A percentile compares a stretch with the other conserved stretches of the same genome.
Conservation (phyloP, 2,113 vertebrate species). For the Corydoras maculifer region DNA sequence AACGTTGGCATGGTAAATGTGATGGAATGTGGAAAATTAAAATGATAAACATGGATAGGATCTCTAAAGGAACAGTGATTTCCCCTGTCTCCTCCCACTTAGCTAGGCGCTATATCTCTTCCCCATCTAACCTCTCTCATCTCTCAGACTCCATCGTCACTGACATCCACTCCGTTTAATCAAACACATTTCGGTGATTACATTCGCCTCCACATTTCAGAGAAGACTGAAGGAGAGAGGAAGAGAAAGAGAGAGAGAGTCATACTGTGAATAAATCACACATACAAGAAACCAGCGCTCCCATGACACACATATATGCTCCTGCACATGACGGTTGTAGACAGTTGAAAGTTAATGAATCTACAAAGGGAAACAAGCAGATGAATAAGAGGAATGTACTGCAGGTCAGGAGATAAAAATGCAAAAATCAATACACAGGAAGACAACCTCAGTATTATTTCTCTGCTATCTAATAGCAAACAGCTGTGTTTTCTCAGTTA, state of each 20-base stretch:
- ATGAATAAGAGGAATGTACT: constrained; percentile 3
- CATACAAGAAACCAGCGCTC: constrained; percentile 32
- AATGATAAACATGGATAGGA: constrained; percentile 16
- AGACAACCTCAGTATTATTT: constrained; percentile 12
- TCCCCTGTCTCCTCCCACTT: constrained; percentile 41
- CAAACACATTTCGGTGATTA: constrained; percentile 47
- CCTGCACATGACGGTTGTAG: background rate
- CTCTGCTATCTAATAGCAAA: background rate
- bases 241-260: constrained; percentile 9
- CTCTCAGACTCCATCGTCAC: constrained; percentile 36
- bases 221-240: constrained; percentile 23
- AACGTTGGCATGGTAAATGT: constrained; percentile 8
- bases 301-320: constrained; percentile 2
- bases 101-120: constrained; percentile 25
- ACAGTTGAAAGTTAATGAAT: constrained; percentile 22
- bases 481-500: constrained; percentile 10
- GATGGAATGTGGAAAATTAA: constrained; percentile 18
- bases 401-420: background rate
- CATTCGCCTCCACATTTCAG: constrained; percentile 38
- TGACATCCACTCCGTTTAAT: constrained; percentile 45
- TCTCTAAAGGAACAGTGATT: constrained; percentile 33
- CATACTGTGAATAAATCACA: constrained; percentile 40
- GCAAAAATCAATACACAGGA: constrained; percentile 12
- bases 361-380: constrained; percentile 8
- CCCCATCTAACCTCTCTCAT: constrained; percentile 17